Evolutionary conservation across 1,140 invertebrate genomes (phyloP).

Genomic region (Ephestia elutella): DNA sequence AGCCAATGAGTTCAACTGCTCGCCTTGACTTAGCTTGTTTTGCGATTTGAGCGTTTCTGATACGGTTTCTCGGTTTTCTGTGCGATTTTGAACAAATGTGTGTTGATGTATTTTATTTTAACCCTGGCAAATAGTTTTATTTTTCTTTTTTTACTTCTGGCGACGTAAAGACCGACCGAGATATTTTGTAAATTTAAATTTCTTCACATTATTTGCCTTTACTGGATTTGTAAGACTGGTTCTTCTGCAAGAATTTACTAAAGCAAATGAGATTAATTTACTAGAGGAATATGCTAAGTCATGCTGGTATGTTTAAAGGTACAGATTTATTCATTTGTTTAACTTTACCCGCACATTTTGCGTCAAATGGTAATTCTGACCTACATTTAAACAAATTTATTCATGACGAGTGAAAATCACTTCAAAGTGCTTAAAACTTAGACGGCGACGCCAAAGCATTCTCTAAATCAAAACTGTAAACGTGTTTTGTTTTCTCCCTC

Average conservation of each 20-base stretch:
- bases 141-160: too few relatives aligned
- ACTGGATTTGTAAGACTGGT: too few relatives aligned
- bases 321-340: neutral
- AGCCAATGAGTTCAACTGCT: constrained; percentile 32
- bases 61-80: neutral
- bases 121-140: too few relatives aligned
- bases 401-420: neutral
- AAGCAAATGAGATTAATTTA: too few relatives aligned
- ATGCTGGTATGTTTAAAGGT: neutral
- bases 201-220: too few relatives aligned
- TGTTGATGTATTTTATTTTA: too few relatives aligned
- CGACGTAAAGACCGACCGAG: too few relatives aligned
- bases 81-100: too few relatives aligned
- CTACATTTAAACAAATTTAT: neutral
- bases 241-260: too few relatives aligned
- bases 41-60: neutral
- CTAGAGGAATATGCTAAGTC: too few relatives aligned
- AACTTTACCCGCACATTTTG: neutral
- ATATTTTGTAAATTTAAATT: too few relatives aligned
- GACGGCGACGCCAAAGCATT: neutral
- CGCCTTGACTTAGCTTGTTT: constrained; percentile 1
- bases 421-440: neutral
- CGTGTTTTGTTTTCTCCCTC: constrained; percentile 66
- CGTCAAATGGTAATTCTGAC: neutral
- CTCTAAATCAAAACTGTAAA: constrained; percentile 60